These are phyloP conservation scores for Sthenelais limicola DNA, from an alignment of 2,888 invertebrate genomes.

Conservation along the genomic window DNA sequence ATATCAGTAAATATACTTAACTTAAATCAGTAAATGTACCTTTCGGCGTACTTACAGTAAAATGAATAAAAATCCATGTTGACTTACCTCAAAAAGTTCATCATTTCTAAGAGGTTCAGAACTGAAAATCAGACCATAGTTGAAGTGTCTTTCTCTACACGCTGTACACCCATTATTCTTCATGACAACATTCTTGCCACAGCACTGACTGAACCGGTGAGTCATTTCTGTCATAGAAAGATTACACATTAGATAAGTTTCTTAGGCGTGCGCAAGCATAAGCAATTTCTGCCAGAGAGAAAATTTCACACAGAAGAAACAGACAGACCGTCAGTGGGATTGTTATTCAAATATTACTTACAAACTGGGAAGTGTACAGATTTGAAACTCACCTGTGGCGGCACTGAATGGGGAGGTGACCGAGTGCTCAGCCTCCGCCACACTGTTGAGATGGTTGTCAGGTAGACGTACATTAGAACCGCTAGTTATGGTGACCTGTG, in stretches of 20 bases:
- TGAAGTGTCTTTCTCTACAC: slow-evolving; percentile 76
- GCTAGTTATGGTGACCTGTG: slow-evolving; percentile 86
- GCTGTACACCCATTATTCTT: slow-evolving; percentile 81
- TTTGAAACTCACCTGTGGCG: slow-evolving; percentile 39
- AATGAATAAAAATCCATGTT: not conserved
- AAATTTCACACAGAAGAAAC: not conserved
- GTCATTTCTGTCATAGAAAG: slow-evolving; percentile 43
- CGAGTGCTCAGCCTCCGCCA: slow-evolving; percentile 44
- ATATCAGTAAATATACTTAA: not conserved
- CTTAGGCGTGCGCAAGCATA: not conserved
- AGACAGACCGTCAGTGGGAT: no score
- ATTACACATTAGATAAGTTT: not conserved
- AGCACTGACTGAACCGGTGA: slow-evolving; percentile 73
- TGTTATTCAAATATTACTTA: no score
- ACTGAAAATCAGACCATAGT: slow-evolving; percentile 81
- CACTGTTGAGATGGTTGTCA: slow-evolving; percentile 42
- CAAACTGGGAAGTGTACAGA: not conserved
- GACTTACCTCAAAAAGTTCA: slow-evolving; percentile 83
- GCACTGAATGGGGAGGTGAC: slow-evolving; percentile 45
- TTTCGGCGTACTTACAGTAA: not conserved
- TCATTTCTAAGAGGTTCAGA: slow-evolving; percentile 81
- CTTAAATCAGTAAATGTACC: not conserved
- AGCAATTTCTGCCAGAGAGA: not conserved
- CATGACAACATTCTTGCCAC: slow-evolving; percentile 81
- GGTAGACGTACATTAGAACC: slow-evolving; percentile 60